Evolutionary conservation across 2,888 invertebrate species (phyloP).

Genomic region (Ectobius pallidus): DNA sequence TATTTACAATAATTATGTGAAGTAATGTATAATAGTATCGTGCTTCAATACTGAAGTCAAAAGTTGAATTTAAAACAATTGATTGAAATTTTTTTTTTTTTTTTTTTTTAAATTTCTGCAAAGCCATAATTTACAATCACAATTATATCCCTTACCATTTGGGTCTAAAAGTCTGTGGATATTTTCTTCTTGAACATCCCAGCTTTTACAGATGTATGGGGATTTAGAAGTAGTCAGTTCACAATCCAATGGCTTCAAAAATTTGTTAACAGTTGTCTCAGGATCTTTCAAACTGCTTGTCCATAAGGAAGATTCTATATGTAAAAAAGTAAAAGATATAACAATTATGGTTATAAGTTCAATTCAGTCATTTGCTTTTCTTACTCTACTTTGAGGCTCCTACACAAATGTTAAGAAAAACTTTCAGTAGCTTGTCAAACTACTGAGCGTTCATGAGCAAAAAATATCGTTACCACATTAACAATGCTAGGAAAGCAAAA

Average conservation of each 20-base stretch:
- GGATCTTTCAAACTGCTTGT: constrained; percentile 18
- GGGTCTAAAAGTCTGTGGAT: constrained; percentile 1
- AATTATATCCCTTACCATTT: neutral
- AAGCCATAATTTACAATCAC: too few species aligned
- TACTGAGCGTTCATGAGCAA: neutral
- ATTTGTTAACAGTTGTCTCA: neutral
- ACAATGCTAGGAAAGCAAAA: too few species aligned
- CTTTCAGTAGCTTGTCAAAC: neutral
- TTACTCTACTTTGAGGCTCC: neutral
- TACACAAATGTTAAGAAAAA: neutral
- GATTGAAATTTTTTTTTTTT: too few species aligned
- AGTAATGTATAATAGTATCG: too few species aligned
- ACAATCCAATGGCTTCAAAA: neutral
- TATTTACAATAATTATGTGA: too few species aligned
- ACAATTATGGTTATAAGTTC: neutral
- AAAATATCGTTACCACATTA: neutral
- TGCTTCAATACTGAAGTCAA: too few species aligned
- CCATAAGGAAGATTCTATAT: constrained; percentile 40
- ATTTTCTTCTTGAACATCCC: constrained; percentile 18
- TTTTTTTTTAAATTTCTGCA: too few species aligned
- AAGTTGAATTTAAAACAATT: too few species aligned
- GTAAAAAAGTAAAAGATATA: neutral
- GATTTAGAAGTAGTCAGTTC: neutral
- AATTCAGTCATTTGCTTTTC: neutral
- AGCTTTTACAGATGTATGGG: constrained; percentile 11